Percentiles rank a stretch among this genome's conserved stretches.
These are phyloP conservation scores for Elgaria multicarinata DNA, from an alignment of 2,113 vertebrate genomes.

Conservation along the genomic window DNA sequence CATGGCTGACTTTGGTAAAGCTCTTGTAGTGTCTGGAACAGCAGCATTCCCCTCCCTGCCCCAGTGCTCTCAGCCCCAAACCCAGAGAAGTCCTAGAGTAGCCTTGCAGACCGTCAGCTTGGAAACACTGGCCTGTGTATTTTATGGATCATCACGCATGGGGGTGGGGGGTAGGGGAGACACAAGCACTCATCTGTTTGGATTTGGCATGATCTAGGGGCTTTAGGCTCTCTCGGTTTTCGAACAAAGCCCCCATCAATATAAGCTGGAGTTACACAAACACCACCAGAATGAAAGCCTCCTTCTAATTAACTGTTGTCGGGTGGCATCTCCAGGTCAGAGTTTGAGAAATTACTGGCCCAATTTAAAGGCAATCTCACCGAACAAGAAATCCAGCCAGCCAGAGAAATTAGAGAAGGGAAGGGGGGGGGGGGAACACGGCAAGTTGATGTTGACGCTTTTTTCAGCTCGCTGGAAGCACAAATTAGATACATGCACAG, in stretches of 20 bases:
- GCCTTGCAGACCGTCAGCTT: not conserved
- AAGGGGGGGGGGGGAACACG: accelerated
- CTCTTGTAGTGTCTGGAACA: not conserved
- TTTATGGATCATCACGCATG: not conserved
- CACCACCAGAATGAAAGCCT: not conserved
- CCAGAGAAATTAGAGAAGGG: not conserved
- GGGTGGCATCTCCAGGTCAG: not conserved
- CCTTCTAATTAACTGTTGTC: constrained; percentile 5
- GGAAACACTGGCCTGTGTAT: not conserved
- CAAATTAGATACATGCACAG: constrained; percentile 25
- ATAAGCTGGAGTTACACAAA: not conserved
- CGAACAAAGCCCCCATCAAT: not conserved
- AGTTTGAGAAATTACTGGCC: constrained; percentile 10
- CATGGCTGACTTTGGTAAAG: not conserved
- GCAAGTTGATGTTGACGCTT: not conserved
- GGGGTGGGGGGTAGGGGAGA: too few species aligned
- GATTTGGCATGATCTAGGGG: not conserved
- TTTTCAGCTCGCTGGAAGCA: not conserved
- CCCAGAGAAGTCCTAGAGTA: not conserved
- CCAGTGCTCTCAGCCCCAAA: not conserved
- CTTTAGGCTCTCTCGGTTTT: not conserved
- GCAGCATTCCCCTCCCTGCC: not conserved
- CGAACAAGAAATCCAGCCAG: constrained; percentile 19
- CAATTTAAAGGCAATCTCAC: constrained; percentile 19
- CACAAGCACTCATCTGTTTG: not conserved